phyloP scores from a whole-genome alignment of 2,113 vertebrate species.

The Salvator merianae region DNA sequence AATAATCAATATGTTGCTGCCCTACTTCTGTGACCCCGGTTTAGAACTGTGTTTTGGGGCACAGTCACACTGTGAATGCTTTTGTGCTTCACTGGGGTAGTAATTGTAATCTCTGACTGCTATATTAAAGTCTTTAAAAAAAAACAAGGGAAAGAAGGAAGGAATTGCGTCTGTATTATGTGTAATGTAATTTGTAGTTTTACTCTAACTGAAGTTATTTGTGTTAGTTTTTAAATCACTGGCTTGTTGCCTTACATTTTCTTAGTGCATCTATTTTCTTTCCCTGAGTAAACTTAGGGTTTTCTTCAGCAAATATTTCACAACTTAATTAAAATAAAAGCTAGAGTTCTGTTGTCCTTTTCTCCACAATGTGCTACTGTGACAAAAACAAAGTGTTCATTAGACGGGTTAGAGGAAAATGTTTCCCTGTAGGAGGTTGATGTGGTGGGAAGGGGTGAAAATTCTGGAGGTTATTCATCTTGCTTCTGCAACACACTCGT shows the following conservation, averaged over 20 bases:
- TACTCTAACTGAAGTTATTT: too few species aligned
- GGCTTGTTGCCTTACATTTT: not conserved
- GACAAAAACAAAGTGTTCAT: too few species aligned
- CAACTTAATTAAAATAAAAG: not conserved
- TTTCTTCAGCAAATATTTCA: not conserved
- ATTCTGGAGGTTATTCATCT: not conserved
- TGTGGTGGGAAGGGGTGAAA: not conserved
- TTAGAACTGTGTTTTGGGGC: not conserved
- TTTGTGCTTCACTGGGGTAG: not conserved
- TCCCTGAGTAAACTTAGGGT: not conserved
- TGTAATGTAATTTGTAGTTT: not conserved
- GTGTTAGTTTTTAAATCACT: not conserved
- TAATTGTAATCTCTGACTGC: not conserved
- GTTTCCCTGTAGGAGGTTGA: not conserved
- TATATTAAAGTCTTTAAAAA: not conserved
- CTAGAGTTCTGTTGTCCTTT: not conserved
- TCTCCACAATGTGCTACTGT: not conserved
- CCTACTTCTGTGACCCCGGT: too few species aligned
- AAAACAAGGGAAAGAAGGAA: too few species aligned
- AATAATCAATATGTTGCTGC: not conserved
- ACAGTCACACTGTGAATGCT: not conserved
- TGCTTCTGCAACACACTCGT: not conserved
- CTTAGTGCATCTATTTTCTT: not conserved
- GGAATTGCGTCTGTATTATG: not conserved
- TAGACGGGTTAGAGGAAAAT: not conserved